phyloP scores from a whole-genome alignment of 2,797 vertebrate species.

The Sciaenops ocellatus region DNA sequence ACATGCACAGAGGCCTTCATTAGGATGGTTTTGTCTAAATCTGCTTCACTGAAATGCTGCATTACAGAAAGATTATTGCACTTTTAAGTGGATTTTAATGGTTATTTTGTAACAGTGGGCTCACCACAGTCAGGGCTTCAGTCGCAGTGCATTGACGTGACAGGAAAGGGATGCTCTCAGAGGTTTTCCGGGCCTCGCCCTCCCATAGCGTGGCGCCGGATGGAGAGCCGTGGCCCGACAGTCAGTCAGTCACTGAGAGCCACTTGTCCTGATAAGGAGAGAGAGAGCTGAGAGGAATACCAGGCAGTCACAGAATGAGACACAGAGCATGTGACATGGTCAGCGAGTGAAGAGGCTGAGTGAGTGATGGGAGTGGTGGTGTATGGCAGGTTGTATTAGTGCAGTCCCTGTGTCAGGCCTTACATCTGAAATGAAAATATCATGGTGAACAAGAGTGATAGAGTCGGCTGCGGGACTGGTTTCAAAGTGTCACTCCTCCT shows the following conservation, averaged over 20 bases:
- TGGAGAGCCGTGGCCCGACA: constrained; percentile 22
- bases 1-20: constrained; percentile 39
- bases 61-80: constrained; percentile 32
- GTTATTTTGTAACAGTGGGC: constrained; percentile 9
- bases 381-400: constrained; percentile 26
- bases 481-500: constrained; percentile 61
- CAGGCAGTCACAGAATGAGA: constrained; percentile 25
- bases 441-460: constrained; percentile 55
- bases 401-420: constrained; percentile 27
- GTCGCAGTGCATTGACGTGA: background rate
- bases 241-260: constrained; percentile 39
- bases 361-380: constrained; percentile 38
- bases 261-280: constrained; percentile 70
- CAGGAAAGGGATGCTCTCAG: constrained; percentile 46
- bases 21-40: constrained; percentile 26
- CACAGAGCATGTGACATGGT: constrained; percentile 17
- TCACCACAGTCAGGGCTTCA: constrained; percentile 12
- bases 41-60: constrained; percentile 35
- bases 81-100: constrained; percentile 58
- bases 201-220: background rate
- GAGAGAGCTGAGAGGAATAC: constrained; percentile 40
- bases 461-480: constrained; percentile 43
- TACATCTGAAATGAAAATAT: constrained; percentile 65
- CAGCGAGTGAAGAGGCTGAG: constrained; percentile 27
- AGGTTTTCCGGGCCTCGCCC: constrained; percentile 33